Base-by-base conservation (phyloP, 1,140 invertebrate species). In the Papilio helenus region DNA sequence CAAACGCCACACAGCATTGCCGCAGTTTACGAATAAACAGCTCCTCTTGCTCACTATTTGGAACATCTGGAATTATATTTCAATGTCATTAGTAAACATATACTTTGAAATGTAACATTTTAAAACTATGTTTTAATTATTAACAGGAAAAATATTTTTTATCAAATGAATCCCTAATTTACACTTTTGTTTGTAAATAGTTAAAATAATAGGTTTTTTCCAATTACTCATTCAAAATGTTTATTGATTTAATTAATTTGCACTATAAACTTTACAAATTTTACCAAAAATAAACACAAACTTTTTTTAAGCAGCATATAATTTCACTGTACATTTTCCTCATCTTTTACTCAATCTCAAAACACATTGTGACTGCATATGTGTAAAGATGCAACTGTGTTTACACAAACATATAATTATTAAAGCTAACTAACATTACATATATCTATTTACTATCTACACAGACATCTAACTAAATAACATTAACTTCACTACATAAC, bases 1-100 rank as follows among this genome's bases (percentile, higher is more conserved):
- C 99, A 95, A 99, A 99, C 86, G 99, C 97, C 88, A 99, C 98
- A 95, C 98, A 99, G 95, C 99, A 99, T 96, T 99, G 99, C 86
- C 98, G 97, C 83, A 99, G 95, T 95, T 99, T 99, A 87, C 98
- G 97, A 87, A 99, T 99, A 94, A 99, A 99, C 83, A 99, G 95
- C 82, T 99, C 98, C 94, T 99, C 99, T 94, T 99, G 99, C 93
- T 99, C 99, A 89, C 96, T 96, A 81, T 97, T 96, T 83, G 98
- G 97, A 61, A 98, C 98, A 97, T 99, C 99, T 99, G 95, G 74
- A 93, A 91, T 76, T 42, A 49, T 76, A 39, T 23, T 74, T 29
- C n/a, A 44, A 74, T 74, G 18, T 20, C 7, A 51, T 29, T 34
- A 72, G 8, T 55, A 79, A 72, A 20, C 16, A 7, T 73, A 23